These are phyloP conservation scores for Congeria kusceri DNA, from an alignment of 2,888 invertebrate genomes.

Conservation along the genomic window DNA sequence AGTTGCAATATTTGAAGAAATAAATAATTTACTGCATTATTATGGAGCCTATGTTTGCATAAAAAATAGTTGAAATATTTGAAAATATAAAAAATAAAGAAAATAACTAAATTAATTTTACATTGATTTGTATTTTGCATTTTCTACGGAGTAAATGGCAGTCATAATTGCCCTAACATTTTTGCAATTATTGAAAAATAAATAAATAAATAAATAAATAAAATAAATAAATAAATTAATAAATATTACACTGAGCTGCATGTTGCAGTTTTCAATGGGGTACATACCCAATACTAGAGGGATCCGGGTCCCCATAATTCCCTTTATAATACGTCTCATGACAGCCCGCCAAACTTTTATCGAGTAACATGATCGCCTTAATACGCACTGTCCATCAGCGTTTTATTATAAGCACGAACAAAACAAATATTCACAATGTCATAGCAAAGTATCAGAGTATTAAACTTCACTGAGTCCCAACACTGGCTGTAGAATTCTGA, in stretches of 20 bases:
- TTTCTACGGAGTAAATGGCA: too few relatives aligned
- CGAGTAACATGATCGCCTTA: conserved; percentile 25
- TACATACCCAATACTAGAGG: too few relatives aligned
- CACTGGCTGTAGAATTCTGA: too few relatives aligned
- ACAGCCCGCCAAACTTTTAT: conserved; percentile 25
- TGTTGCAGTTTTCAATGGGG: too few relatives aligned
- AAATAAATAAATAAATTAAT: not conserved
- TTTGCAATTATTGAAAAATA: not conserved
- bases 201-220: not conserved
- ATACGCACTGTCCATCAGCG: not conserved
- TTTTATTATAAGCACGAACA: not conserved
- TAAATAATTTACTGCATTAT: not conserved
- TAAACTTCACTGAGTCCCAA: too few relatives aligned
- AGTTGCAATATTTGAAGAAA: not conserved
- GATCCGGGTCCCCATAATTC: not conserved
- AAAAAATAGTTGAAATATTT: not conserved
- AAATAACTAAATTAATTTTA: not conserved
- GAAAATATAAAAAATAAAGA: not conserved
- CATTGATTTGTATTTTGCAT: too few relatives aligned
- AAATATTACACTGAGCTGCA: too few relatives aligned
- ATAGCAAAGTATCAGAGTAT: not conserved
- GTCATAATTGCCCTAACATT: too few relatives aligned
- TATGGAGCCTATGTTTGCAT: not conserved
- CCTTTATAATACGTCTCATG: conserved; percentile 19
- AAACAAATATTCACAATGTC: not conserved